phyloP scores from a whole-genome alignment of 2,888 invertebrate genomes.

The Melanchra persicariae region DNA sequence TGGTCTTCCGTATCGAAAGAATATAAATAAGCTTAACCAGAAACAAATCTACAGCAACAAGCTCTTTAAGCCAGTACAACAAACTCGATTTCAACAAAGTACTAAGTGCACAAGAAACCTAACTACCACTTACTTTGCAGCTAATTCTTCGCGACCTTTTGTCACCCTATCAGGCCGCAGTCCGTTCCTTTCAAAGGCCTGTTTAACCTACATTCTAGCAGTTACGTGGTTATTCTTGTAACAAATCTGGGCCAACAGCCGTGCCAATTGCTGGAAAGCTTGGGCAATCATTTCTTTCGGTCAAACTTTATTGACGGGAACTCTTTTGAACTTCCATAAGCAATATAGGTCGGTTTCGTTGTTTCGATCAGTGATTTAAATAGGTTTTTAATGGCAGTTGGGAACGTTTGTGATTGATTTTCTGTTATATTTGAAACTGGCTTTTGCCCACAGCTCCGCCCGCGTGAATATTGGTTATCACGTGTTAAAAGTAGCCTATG shows the following conservation, averaged over 20 bases:
- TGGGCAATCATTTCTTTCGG: conserved; percentile 61
- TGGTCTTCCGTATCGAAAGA: too few relatives aligned
- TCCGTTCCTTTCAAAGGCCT: conserved; percentile 25
- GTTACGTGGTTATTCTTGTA: conserved; percentile 61
- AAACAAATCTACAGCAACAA: not conserved
- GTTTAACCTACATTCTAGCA: conserved; percentile 56
- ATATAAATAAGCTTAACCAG: not conserved
- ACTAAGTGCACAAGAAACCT: not conserved
- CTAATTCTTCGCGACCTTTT: conserved; percentile 41
- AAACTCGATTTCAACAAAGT: not conserved
- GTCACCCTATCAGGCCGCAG: conserved; percentile 22
- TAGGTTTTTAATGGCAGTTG: conserved; percentile 22
- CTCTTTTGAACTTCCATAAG: conserved; percentile 53
- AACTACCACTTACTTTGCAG: conserved; percentile 7
- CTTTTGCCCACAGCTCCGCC: too few relatives aligned
- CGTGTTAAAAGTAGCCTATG: too few relatives aligned
- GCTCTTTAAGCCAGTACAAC: not conserved
- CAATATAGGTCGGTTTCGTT: conserved; percentile 47
- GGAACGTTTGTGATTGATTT: conserved; percentile 19
- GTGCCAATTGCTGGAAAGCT: conserved; percentile 58
- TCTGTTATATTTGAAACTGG: not conserved
- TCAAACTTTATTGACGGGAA: conserved; percentile 59
- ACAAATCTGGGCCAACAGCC: conserved; percentile 53
- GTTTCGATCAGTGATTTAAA: conserved; percentile 37
- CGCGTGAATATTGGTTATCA: too few relatives aligned